Conservation (phyloP, 2,113 vertebrate genomes). For the Thinocorus orbignyianus region DNA sequence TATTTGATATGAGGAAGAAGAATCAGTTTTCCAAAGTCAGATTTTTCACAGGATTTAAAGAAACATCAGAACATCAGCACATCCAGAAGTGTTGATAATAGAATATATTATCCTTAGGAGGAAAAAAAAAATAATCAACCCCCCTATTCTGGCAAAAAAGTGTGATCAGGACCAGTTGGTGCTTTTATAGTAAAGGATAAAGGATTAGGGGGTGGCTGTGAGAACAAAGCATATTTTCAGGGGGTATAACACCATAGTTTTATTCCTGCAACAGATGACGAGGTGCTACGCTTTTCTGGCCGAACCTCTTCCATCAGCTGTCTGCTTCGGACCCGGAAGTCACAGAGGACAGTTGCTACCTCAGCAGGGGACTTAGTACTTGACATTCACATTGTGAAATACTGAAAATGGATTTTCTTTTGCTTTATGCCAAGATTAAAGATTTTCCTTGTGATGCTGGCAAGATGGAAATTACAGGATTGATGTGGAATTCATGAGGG, state of each 20-base stretch:
- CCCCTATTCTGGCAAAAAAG: background rate
- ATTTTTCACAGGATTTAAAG: background rate
- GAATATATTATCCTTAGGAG: background rate
- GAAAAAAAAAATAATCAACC: background rate
- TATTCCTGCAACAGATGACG: background rate
- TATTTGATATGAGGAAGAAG: background rate
- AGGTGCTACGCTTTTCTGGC: background rate
- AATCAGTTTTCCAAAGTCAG: background rate
- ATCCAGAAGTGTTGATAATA: background rate
- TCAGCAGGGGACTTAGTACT: background rate
- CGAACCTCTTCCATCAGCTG: background rate
- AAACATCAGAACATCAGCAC: background rate
- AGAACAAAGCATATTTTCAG: background rate
- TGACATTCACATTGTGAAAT: background rate
- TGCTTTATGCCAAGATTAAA: background rate
- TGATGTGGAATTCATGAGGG: background rate
- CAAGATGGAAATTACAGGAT: background rate
- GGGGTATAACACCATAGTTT: background rate
- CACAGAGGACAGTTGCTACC: background rate
- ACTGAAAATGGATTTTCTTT: background rate
- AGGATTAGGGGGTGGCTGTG: background rate
- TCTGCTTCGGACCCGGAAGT: background rate
- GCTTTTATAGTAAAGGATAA: background rate
- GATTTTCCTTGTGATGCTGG: background rate
- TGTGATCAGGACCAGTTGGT: background rate